Conservation (phyloP, 2,888 invertebrate genomes). For the Proisotoma minuta region DNA sequence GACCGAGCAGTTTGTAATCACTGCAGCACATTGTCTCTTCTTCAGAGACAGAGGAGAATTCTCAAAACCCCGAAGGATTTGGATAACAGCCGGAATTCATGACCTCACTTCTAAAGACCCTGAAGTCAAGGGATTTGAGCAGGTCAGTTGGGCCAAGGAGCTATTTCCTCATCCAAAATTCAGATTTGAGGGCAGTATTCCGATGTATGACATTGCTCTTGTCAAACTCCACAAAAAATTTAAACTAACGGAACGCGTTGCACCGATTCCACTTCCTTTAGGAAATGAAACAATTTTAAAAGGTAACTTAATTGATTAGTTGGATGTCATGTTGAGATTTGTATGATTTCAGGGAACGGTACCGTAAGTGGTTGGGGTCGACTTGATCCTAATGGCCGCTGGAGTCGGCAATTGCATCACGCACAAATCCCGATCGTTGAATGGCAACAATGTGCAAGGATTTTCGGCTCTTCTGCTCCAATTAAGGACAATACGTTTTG, state of each 20-base stretch:
- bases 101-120: neutral
- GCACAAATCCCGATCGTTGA: neutral
- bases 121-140: neutral
- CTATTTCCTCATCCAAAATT: neutral
- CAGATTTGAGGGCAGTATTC: neutral
- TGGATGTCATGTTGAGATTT: neutral
- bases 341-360: neutral
- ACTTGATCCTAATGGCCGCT: neutral
- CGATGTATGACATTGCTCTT: neutral
- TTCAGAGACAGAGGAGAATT: neutral
- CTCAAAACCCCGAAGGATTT: neutral
- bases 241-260: neutral
- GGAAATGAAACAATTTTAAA: no score
- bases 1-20: neutral
- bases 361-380: neutral
- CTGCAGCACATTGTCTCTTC: neutral
- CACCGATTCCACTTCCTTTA: neutral
- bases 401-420: neutral
- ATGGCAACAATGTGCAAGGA: neutral
- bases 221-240: neutral
- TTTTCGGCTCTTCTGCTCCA: neutral
- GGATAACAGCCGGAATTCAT: neutral
- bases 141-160: neutral
- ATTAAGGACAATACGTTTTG: neutral
- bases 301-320: no score